Base-by-base conservation (phyloP, 64 coral and sea anemone species). In the Porites lutea region DNA sequence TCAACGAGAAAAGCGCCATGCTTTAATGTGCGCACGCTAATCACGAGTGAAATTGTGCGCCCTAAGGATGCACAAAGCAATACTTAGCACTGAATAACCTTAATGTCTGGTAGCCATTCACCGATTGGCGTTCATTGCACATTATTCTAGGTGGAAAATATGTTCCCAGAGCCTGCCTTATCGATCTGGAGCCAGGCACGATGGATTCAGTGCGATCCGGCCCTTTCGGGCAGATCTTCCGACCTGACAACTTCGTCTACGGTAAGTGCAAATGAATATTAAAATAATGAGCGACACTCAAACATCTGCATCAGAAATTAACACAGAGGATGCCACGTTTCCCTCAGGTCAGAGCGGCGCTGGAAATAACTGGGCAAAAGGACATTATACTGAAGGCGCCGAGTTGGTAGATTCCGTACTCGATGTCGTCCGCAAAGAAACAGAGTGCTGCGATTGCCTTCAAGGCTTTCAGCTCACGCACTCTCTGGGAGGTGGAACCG, bases 391-490 rank as follows among this genome's bases (percentile, higher is more conserved):
- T 27, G 90, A 92, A 70, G 90, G 90, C 75, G 90, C 90, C 18
- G 90, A 92, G 65, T 83, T 92, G 27, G 90, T 92, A 13, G 90
- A 92, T 54, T 92, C 90, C 16, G 90, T 92, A 12, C 90, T 92
- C 23, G 90, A 92, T 77, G 71, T 92, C 18, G 90, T 92, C 3
- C 63, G 90, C n/a, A 92, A 92, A 57, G 90, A 92, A 74, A 69
- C 90, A 13, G 90, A 92, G 65, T 59, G 90, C 68, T 92, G 90
- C 59, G 90, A 92, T 60, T 92, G 90, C 49, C 72, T 92, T 46
- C 90, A 92, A 92, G 90, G 90, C 44, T 92, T 92, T 57, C 90
- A 92, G 67, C 90, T 92, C 5, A 92, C 90, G 55, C 90, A 92
- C 54, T 92, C 90, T 11, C 79, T 92, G 13, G 90, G 90, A 4